These are phyloP conservation scores for Slavum lentiscoides DNA, from an alignment of 2,888 invertebrate species.

Conservation along the genomic window DNA sequence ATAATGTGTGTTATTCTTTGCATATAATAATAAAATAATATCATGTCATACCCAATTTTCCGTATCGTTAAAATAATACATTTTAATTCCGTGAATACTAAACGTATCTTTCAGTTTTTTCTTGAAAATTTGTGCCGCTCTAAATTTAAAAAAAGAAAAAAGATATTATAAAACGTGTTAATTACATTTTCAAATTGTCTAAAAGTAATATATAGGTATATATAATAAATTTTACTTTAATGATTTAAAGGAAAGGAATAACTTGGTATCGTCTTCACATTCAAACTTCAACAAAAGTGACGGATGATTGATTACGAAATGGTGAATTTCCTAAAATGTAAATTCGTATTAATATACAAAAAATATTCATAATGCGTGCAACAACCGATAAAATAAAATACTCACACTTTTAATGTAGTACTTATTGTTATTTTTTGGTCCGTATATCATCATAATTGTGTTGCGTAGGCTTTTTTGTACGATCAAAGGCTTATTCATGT, in stretches of 20 bases:
- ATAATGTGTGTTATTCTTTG: not conserved
- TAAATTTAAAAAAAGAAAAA: slow-evolving; percentile 2
- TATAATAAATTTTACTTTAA: slow-evolving; percentile 28
- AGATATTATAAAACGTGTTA: not conserved
- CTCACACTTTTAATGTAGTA: slow-evolving; percentile 22
- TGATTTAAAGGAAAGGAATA: slow-evolving; percentile 51
- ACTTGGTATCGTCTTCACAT: slow-evolving; percentile 47
- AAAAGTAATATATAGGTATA: not conserved
- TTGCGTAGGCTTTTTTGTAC: slow-evolving; percentile 45
- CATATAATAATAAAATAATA: not conserved
- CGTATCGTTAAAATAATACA: slow-evolving; percentile 48
- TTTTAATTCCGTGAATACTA: slow-evolving; percentile 33
- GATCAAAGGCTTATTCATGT: slow-evolving; percentile 28
- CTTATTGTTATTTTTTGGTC: slow-evolving; percentile 31
- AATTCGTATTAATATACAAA: not conserved
- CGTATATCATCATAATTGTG: slow-evolving; percentile 50
- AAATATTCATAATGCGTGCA: not conserved
- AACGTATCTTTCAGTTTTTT: slow-evolving; percentile 40
- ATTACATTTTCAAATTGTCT: not conserved
- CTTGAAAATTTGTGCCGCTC: slow-evolving; percentile 50
- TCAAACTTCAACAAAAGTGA: slow-evolving; percentile 41
- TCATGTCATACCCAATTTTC: slow-evolving; percentile 43
- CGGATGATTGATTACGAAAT: slow-evolving; percentile 40
- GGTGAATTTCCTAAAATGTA: slow-evolving; percentile 35
- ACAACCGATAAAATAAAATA: not conserved